Conservation (phyloP, 92 coral and sea anemone species). For the Meandrina meandrites region DNA sequence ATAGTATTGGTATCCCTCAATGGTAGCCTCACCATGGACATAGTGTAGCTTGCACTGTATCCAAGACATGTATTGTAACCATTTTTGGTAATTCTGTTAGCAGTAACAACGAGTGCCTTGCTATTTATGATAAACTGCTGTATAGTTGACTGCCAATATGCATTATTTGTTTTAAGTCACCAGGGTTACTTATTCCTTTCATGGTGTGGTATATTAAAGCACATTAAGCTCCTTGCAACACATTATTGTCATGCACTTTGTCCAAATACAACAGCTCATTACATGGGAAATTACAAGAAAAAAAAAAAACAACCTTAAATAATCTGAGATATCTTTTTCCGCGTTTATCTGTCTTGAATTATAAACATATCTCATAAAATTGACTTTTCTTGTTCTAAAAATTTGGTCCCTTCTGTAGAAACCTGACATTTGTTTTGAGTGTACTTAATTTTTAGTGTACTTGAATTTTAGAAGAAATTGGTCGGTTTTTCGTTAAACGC, state of each 20-base stretch:
- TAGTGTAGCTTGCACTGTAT: neutral
- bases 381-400: conserved; percentile 7
- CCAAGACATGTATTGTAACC: neutral
- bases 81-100: neutral
- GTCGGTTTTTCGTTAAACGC: no score
- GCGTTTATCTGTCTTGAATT: neutral
- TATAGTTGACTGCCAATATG: neutral
- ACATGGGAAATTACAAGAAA: conserved; percentile 4
- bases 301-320: conserved; percentile 3
- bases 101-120: neutral
- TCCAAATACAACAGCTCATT: neutral
- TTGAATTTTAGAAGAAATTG: no score
- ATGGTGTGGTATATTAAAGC: neutral
- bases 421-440: no score
- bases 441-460: no score
- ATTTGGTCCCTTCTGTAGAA: conserved; percentile 32
- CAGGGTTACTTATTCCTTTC: neutral
- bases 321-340: neutral
- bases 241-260: neutral
- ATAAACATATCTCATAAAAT: neutral
- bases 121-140: neutral
- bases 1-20: neutral
- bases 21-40: no score
- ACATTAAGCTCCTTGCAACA: neutral
- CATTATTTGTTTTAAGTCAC: neutral